A percentile compares a stretch with the other conserved stretches of the same genome.
phyloP scores from a whole-genome alignment of 2,797 vertebrate genomes.

The Pipistrellus nathusii region DNA sequence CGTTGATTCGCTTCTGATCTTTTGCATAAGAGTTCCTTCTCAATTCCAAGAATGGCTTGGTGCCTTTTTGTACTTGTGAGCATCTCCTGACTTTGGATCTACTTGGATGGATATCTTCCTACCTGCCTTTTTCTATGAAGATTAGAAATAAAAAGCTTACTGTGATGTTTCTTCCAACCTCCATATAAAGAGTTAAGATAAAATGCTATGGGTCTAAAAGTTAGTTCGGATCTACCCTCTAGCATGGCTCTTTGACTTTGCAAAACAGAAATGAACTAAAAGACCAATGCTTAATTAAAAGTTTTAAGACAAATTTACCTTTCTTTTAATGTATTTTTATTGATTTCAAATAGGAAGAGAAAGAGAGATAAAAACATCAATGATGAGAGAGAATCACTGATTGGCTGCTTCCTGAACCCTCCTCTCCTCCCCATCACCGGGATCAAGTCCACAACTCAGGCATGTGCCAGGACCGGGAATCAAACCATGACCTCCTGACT shows the following conservation, averaged over 20 bases:
- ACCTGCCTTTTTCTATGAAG: background rate
- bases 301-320: slow-evolving; percentile 45
- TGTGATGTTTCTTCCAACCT: background rate
- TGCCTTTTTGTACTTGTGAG: background rate
- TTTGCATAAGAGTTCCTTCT: background rate
- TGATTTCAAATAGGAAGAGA: too few relatives aligned
- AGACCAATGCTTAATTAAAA: slow-evolving; percentile 12
- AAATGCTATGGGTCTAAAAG: background rate
- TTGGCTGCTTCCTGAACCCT: too few relatives aligned
- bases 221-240: background rate
- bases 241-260: background rate
- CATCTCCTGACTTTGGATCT: background rate
- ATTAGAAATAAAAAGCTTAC: slow-evolving; percentile 13
- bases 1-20: background rate
- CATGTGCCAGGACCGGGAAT: too few relatives aligned
- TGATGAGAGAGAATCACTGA: too few relatives aligned
- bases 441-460: too few relatives aligned
- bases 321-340: too few relatives aligned
- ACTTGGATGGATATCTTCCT: background rate
- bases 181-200: background rate
- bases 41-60: background rate
- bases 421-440: too few relatives aligned
- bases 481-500: too few relatives aligned
- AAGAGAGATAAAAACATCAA: too few relatives aligned
- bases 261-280: background rate